Conservation (phyloP, 2,113 vertebrate species). For the Oncorhynchus nerka region DNA sequence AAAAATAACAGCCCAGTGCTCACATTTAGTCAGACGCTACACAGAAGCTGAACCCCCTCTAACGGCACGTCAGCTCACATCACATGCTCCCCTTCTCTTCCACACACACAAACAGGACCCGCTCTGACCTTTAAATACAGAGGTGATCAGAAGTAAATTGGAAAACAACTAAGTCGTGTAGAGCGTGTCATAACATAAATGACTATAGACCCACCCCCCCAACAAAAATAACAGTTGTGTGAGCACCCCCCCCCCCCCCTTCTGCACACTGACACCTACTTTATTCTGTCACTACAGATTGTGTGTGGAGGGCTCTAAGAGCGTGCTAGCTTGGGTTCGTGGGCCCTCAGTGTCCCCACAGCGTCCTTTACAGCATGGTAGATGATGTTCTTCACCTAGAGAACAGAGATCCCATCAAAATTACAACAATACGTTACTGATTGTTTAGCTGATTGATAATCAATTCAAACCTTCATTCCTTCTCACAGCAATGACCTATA, state of each 20-base stretch:
- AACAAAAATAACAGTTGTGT: background rate
- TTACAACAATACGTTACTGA: too few species aligned
- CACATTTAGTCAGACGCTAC: conserved; percentile 61
- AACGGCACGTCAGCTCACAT: too few species aligned
- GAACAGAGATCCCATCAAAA: background rate
- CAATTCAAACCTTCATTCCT: too few species aligned
- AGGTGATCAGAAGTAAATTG: conserved; percentile 55
- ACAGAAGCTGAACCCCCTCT: conserved; percentile 59
- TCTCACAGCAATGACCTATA: too few species aligned
- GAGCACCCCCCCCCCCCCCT: background rate
- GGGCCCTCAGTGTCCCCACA: conserved; percentile 94
- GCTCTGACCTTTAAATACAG: conserved; percentile 77
- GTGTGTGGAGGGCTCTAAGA: conserved; percentile 75
- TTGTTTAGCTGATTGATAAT: too few species aligned
- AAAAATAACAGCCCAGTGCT: conserved; percentile 67
- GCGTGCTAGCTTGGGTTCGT: conserved; percentile 90
- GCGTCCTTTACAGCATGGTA: conserved; percentile 99
- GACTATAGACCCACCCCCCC: conserved; percentile 32
- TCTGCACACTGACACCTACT: conserved; percentile 23
- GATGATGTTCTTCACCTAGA: conserved; percentile 99
- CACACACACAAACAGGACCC: conserved; percentile 61
- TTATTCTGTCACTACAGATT: conserved; percentile 47
- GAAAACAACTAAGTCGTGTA: conserved; percentile 67
- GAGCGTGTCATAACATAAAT: conserved; percentile 54
- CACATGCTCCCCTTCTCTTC: conserved; percentile 21